A percentile compares a stretch with the other conserved stretches of the same genome.
These are phyloP conservation scores for Hippopotamyrus pictus DNA, from an alignment of 2,797 vertebrate genomes.

Conservation along the genomic window DNA sequence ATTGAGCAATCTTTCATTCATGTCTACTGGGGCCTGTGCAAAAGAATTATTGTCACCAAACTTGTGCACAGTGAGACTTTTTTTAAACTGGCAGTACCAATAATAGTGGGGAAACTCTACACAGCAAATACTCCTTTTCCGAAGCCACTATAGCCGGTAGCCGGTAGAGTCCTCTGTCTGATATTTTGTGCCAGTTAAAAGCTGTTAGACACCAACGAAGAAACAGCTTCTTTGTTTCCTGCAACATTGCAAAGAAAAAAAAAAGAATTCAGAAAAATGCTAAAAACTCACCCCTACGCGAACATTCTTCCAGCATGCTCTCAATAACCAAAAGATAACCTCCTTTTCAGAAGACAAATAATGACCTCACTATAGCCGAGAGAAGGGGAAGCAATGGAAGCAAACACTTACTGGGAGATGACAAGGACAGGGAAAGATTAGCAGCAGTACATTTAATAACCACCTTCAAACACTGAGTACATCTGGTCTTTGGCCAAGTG, in stretches of 20 bases:
- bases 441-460: not conserved
- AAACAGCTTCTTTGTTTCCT: conserved; percentile 13
- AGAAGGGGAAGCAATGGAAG: not conserved
- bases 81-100: not conserved
- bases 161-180: not conserved
- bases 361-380: not conserved
- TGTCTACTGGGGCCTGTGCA: not conserved
- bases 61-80: not conserved
- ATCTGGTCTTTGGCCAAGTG: not conserved
- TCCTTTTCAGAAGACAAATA: not conserved
- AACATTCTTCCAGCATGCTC: conserved; percentile 5
- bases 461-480: not conserved
- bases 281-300: not conserved
- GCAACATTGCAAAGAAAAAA: not conserved
- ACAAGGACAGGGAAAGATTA: not conserved
- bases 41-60: not conserved
- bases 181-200: not conserved
- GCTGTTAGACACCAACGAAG: not conserved
- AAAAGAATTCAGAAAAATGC: conserved; percentile 6
- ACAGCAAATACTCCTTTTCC: not conserved
- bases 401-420: not conserved
- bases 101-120: not conserved
- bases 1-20: not conserved
- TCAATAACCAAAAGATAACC: not conserved
- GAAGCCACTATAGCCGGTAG: not conserved